Evolutionary conservation across 1,140 invertebrate genomes (phyloP), one percentile per base, ranked within the genome.

Genomic region (Sinonovacula constricta): DNA sequence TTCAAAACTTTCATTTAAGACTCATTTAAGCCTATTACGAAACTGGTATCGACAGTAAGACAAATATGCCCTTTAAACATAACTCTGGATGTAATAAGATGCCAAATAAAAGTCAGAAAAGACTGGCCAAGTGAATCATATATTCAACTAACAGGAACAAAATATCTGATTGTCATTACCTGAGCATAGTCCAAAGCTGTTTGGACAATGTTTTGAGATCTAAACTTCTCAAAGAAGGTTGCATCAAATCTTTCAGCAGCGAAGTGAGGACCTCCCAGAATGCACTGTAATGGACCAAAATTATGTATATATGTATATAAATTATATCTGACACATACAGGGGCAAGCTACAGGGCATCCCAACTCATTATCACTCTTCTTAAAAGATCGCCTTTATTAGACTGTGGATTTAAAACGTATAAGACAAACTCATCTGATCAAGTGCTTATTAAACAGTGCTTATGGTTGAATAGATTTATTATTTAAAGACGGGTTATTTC

Each of bases 161-260:
- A 0, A 26, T 54, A 33, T 3, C 26, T 4, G 2, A 34, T 1
- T 15, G 24, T 31, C 59, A 76, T 67, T 83, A 90, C 90, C 83
- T 93, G 92, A 3, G 95, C 94, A 89, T 94, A 94, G 81, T 94
- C 92, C 87, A 94, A 84, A 34, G 93, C 92, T 69, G 93, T 92
- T 85, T 93, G 92, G 7, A 94, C 79, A 7, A 92, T 90, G 66
- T 92, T 92, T 67, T 92, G 87, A 26, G 92, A 89, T 26, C 94
- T 91, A 82, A 95, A 94, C 82, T 92, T 90, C 82, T 93, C 90
- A 88, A 94, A 94, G 84, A 93, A 93, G 10, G 90, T 89, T 66
- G 90, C 89, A 82, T 94, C 91, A 86, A 93, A 95, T 53, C 88
- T 85, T 68, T 92, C 89, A 30, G 89, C 89, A 14, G 91, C 90